Evolutionary conservation across 1,140 invertebrate genomes (phyloP), one percentile per base, ranked within the genome.

Genomic region (Thaumetopoea pityocampa): DNA sequence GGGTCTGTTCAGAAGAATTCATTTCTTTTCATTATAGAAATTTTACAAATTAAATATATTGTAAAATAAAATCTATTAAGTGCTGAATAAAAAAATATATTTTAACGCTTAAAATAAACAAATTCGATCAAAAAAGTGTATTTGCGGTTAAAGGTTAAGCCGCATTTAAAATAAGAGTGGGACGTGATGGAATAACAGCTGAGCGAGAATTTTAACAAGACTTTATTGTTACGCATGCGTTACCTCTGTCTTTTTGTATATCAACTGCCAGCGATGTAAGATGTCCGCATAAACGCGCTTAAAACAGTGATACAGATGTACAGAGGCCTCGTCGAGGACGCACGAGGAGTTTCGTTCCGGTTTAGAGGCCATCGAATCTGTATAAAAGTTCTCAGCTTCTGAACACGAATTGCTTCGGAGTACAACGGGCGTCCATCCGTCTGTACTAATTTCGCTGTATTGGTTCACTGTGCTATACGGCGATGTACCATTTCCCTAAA

Each of bases 381-480:
- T 78, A 33, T 78, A 69, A 8, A 83, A 60, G 43, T 81, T 78
- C 64, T 96, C 94, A 0, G 93, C 94, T 56, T 95, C 94, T 0
- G 95, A 96, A 89, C 94, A 96, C 1, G 94, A 96, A 74, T 93
- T 96, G 6, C 93, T 96, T n/a, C 94, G 87, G 36, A 93, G 87
- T 34, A 92, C 67, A 36, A 84, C 58, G 0, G 86, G 89, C 43
- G 89, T 91, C 91, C 92, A 94, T 6, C 91, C 90, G 51, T 94
- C 93, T 2, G 90, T 85, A 40, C 91, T 91, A 4, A 93, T 76
- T 38, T 86, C 90, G 54, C 96, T 94, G 12, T 93, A 90, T 37
- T 93, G 90, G 62, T 94, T 93, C 30, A 97, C 94, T 5, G 95
- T 97, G 71, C 96, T 96, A 82, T 98, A 98, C 0, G 94, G 94